A percentile compares a stretch with the other conserved stretches of the same genome.
These are phyloP conservation scores for Agrotis segetum DNA, from an alignment of 2,888 invertebrate species.

Conservation along the genomic window DNA sequence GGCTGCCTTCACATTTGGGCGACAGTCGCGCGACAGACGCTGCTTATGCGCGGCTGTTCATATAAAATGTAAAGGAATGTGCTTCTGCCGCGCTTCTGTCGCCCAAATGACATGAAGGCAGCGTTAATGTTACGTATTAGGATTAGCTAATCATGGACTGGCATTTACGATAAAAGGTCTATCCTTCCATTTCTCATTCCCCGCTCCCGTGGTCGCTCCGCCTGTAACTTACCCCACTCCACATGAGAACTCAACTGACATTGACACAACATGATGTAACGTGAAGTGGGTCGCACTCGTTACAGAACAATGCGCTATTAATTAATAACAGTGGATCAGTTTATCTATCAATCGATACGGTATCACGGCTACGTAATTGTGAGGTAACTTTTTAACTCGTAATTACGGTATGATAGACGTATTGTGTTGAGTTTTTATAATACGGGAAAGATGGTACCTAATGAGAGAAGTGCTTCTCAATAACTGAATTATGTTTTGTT, in stretches of 20 bases:
- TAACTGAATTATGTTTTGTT: background rate
- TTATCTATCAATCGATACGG: slow-evolving; percentile 55
- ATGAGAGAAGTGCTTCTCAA: background rate
- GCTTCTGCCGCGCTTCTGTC: too few species aligned
- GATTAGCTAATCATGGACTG: too few species aligned
- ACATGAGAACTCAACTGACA: slow-evolving; percentile 69
- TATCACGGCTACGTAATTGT: slow-evolving; percentile 49
- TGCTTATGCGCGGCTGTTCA: too few species aligned
- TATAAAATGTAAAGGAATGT: too few species aligned
- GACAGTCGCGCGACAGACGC: too few species aligned
- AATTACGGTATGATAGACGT: slow-evolving; percentile 21
- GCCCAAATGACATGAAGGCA: too few species aligned
- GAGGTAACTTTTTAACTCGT: slow-evolving; percentile 34
- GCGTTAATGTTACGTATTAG: too few species aligned
- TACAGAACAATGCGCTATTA: slow-evolving; percentile 64
- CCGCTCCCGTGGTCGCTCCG: background rate
- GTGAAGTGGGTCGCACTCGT: slow-evolving; percentile 65
- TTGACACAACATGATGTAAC: slow-evolving; percentile 74
- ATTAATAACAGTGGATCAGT: slow-evolving; percentile 57
- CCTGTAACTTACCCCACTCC: slow-evolving; percentile 28
- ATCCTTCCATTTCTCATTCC: too few species aligned
- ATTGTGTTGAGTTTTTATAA: slow-evolving; percentile 1
- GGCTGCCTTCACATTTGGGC: too few species aligned
- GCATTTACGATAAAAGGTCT: too few species aligned
- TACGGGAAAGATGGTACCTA: too few species aligned